These are phyloP conservation scores for Sylvietta virens DNA, from an alignment of 2,113 vertebrate species.

Conservation along the genomic window DNA sequence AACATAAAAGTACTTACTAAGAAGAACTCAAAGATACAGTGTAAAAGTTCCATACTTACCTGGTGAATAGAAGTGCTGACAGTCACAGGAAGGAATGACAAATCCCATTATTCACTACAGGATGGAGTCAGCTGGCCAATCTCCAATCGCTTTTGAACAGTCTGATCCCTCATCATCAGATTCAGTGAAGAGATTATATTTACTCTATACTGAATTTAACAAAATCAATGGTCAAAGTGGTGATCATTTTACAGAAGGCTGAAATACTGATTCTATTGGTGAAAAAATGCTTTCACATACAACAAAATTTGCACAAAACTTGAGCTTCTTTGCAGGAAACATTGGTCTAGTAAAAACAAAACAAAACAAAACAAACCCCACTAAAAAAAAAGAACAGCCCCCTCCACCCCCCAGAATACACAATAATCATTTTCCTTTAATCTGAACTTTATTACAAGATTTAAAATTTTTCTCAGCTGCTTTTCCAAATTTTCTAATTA, in stretches of 20 bases:
- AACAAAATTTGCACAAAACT: background rate
- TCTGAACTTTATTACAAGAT: background rate
- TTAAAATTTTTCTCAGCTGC: background rate
- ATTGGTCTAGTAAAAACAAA: background rate
- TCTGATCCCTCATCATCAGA: background rate
- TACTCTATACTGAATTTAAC: background rate
- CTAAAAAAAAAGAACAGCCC: too few species aligned
- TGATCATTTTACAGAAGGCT: background rate
- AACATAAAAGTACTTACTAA: background rate
- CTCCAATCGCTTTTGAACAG: background rate
- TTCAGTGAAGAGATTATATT: background rate
- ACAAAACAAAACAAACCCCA: accelerated
- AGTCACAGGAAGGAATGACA: background rate
- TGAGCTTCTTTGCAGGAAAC: background rate
- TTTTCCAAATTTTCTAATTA: background rate
- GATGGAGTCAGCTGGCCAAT: background rate
- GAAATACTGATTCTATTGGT: background rate
- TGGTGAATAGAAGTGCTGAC: background rate
- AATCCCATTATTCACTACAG: background rate
- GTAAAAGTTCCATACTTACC: background rate
- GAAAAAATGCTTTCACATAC: background rate
- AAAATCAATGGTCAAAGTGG: background rate
- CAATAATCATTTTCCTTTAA: background rate
- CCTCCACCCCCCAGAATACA: accelerated
- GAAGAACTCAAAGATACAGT: background rate